phyloP scores from a whole-genome alignment of 2,113 vertebrate genomes.

The Hydropotes inermis region DNA sequence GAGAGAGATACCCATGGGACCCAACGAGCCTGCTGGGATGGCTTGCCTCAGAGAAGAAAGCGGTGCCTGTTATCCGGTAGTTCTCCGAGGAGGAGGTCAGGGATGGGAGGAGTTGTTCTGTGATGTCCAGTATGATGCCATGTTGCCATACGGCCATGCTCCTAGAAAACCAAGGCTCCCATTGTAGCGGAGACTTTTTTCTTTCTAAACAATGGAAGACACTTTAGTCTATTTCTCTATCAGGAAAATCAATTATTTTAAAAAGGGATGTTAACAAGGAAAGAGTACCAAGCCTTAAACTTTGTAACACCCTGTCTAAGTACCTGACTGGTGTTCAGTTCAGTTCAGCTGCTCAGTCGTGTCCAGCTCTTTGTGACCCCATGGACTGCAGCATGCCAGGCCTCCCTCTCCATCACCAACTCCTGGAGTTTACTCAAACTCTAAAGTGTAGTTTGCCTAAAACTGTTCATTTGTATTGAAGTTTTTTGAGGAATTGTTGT shows the following conservation, averaged over 20 bases:
- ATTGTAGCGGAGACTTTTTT: not conserved
- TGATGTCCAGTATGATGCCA: conserved; percentile 34
- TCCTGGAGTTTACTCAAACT: not conserved
- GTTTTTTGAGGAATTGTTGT: not conserved
- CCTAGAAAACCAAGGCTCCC: conserved; percentile 23
- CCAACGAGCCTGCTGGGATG: not conserved
- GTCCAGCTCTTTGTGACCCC: accelerated
- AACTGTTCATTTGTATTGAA: not conserved
- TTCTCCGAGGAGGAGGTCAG: conserved; percentile 69
- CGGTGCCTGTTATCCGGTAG: conserved; percentile 61
- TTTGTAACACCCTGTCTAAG: not conserved
- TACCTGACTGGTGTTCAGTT: not conserved
- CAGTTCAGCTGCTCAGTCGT: not conserved
- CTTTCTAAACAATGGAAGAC: not conserved
- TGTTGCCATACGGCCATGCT: conserved; percentile 62
- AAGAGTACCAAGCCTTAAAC: not conserved
- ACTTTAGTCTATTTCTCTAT: not conserved
- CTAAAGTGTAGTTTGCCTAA: not conserved
- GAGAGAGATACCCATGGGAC: not conserved
- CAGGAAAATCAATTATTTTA: not conserved
- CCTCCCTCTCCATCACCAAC: not conserved
- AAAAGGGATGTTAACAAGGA: not conserved
- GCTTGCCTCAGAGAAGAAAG: conserved; percentile 75
- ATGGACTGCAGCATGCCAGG: not conserved
- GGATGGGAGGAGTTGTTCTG: conserved; percentile 2